A percentile compares a stretch with the other conserved stretches of the same genome.
These are phyloP conservation scores for Eonycteris spelaea DNA, from an alignment of 2,113 vertebrate genomes.

Conservation along the genomic window DNA sequence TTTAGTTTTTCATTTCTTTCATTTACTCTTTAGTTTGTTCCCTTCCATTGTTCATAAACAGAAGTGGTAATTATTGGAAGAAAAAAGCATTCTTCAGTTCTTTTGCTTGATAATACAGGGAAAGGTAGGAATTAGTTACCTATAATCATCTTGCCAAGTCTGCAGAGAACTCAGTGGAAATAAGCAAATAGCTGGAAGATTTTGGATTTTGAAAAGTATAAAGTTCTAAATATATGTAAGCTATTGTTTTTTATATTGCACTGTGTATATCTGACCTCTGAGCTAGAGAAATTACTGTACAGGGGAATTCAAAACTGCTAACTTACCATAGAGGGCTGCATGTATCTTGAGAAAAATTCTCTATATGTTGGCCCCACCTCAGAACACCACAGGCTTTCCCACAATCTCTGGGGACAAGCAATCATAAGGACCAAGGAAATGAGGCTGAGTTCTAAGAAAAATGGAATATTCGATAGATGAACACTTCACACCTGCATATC, in stretches of 20 bases:
- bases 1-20: constrained; percentile 76
- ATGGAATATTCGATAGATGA: neutral
- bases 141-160: constrained; percentile 1
- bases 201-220: neutral
- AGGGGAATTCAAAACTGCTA: neutral
- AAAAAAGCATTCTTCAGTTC: constrained; percentile 46
- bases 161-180: neutral
- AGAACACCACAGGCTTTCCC: neutral
- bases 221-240: constrained; percentile 35
- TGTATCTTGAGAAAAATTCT: neutral
- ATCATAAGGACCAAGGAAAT: neutral
- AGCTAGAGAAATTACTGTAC: neutral
- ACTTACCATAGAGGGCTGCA: neutral
- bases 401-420: neutral
- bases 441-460: neutral
- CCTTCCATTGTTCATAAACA: constrained; percentile 70
- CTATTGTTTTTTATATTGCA: neutral
- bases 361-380: neutral
- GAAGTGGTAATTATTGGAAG: constrained; percentile 42
- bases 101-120: neutral
- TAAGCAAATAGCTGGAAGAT: neutral
- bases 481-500: neutral
- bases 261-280: neutral
- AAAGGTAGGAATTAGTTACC: constrained; percentile 41
- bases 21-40: constrained; percentile 63